Conservation (phyloP, 2,888 invertebrate species). For the Parnassius glacialis region DNA sequence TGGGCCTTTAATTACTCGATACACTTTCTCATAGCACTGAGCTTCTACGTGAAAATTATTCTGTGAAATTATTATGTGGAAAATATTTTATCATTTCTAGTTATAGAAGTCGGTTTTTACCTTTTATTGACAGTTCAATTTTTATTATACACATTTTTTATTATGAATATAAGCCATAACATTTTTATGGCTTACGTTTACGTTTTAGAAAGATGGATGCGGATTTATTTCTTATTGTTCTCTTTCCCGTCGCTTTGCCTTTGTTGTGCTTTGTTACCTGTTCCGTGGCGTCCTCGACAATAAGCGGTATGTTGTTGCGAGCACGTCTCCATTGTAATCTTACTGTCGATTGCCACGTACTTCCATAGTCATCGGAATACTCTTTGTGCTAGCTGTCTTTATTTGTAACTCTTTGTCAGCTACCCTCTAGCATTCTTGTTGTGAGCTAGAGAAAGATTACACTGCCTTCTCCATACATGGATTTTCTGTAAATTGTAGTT, state of each 20-base stretch:
- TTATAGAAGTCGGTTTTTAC: no score
- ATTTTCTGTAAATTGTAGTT: no score
- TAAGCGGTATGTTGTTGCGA: conserved; percentile 7
- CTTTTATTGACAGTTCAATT: no score
- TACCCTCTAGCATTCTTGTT: not conserved
- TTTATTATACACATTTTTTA: no score
- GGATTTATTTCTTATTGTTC: not conserved
- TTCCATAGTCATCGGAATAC: conserved; percentile 1
- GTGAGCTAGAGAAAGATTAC: no score
- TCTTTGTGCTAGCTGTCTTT: conserved; percentile 1
- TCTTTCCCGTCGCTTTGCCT: not conserved
- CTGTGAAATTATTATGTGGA: no score
- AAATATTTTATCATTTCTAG: no score
- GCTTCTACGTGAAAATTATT: no score
- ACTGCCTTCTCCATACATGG: no score
- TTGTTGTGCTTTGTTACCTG: conserved; percentile 13
- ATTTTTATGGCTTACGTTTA: not conserved
- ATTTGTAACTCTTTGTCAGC: conserved; percentile 2
- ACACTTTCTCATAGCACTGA: no score
- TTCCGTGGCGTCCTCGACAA: conserved; percentile 9
- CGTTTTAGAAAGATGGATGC: not conserved
- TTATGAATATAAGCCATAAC: no score
- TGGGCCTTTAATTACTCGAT: no score
- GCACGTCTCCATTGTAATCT: conserved; percentile 15
- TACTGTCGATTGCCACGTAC: conserved; percentile 10